phyloP scores from a whole-genome alignment of 64 coral and sea anemone species.

The Montipora capricornis region DNA sequence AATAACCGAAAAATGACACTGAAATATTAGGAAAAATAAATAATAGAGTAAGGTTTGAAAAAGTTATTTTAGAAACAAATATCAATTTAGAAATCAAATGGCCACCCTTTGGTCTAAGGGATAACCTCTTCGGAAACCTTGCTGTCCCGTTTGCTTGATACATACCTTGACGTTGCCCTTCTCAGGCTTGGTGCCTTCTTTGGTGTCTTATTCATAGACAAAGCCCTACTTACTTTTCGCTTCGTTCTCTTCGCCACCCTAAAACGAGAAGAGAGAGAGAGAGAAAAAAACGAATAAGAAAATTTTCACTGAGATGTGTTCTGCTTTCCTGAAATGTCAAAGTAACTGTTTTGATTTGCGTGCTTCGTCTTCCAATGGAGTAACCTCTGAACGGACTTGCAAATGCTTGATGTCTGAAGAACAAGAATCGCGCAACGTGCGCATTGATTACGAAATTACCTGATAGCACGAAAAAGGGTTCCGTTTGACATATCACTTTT shows the following conservation, averaged over 20 bases:
- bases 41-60: neutral
- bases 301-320: neutral
- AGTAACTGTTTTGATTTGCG: neutral
- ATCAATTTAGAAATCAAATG: too few relatives aligned
- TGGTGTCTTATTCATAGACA: conserved; percentile 98
- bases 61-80: too few relatives aligned
- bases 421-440: too few relatives aligned
- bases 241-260: conserved; percentile 96
- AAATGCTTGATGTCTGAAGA: too few relatives aligned
- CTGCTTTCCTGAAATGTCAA: neutral
- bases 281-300: neutral
- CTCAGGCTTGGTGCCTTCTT: conserved; percentile 67
- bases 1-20: neutral
- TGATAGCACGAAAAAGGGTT: conserved; percentile 84
- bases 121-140: neutral
- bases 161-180: conserved; percentile 93
- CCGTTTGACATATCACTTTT: conserved; percentile 92
- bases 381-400: too few relatives aligned
- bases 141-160: neutral
- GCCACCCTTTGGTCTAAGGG: too few relatives aligned
- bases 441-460: conserved; percentile 31
- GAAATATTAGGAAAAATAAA: neutral
- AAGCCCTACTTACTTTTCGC: conserved; percentile 87
- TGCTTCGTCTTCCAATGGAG: too few relatives aligned
- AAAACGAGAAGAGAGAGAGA: neutral